phyloP scores from a whole-genome alignment of 2,888 invertebrate species.

The Drosophila subsilvestris region DNA sequence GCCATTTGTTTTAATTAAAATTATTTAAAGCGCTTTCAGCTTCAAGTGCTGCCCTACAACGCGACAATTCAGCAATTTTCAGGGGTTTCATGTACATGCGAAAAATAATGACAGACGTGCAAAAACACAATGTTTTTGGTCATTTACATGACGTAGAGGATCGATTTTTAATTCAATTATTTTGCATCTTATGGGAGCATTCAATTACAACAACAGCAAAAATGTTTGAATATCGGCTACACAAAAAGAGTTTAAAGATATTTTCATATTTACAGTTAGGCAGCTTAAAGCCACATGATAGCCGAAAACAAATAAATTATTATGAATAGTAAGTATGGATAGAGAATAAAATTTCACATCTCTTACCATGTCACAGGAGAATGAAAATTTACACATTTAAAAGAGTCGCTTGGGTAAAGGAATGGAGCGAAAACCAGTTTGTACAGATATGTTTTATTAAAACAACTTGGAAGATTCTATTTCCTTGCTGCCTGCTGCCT shows the following conservation, averaged over 20 bases:
- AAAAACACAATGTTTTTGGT: neutral
- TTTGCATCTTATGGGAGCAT: constrained; percentile 13
- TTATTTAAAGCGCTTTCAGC: constrained; percentile 58
- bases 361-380: too few relatives aligned
- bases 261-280: neutral
- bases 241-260: neutral
- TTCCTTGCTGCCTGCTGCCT: constrained; percentile 16
- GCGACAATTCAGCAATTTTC: constrained; percentile 11
- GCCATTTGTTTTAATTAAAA: constrained; percentile 75
- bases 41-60: constrained; percentile 44
- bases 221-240: neutral
- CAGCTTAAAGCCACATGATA: too few relatives aligned
- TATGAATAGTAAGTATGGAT: too few relatives aligned
- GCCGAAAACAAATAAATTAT: neutral
- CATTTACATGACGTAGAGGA: neutral
- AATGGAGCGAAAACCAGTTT: too few relatives aligned
- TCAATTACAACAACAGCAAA: neutral
- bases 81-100: constrained; percentile 2
- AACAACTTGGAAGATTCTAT: constrained; percentile 1
- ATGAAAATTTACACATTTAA: neutral
- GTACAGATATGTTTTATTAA: neutral
- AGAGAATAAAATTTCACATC: neutral
- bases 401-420: too few relatives aligned
- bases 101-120: neutral
- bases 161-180: constrained; percentile 30